Evolutionary conservation across 1,140 invertebrate genomes (phyloP).

Genomic region (Mamestra configurata): DNA sequence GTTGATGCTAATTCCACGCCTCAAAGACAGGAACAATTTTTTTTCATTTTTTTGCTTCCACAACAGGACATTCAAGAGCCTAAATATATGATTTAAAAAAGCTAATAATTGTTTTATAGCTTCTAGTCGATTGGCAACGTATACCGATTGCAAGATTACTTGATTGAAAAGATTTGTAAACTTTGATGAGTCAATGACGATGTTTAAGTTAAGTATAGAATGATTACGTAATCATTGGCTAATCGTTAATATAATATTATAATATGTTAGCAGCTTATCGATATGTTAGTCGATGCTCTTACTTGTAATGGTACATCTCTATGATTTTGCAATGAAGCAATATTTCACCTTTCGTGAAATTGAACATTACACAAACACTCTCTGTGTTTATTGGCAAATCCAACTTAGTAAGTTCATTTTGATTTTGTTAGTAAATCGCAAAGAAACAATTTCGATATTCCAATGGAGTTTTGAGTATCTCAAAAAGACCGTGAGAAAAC

Average conservation of each 20-base stretch:
- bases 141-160: constrained; percentile 22
- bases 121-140: background rate
- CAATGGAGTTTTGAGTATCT: background rate
- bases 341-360: constrained; percentile 1
- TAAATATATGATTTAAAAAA: too few relatives aligned
- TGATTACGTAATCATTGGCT: background rate
- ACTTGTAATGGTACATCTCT: background rate
- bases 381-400: background rate
- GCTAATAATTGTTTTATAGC: too few relatives aligned
- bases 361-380: background rate
- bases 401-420: too few relatives aligned
- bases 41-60: too few relatives aligned
- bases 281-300: background rate
- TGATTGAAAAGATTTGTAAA: constrained; percentile 8
- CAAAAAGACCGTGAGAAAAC: constrained; percentile 15
- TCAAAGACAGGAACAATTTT: too few relatives aligned
- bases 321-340: background rate
- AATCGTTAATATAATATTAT: background rate
- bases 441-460: background rate
- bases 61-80: too few relatives aligned
- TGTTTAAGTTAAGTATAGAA: constrained; percentile 2
- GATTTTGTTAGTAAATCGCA: too few relatives aligned
- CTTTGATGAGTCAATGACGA: background rate
- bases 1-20: too few relatives aligned
- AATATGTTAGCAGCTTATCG: background rate